Percentiles rank a stretch among this genome's conserved stretches.
These are phyloP conservation scores for Stomatorhinus walkeri DNA, from an alignment of 2,797 vertebrate genomes.

Conservation along the genomic window DNA sequence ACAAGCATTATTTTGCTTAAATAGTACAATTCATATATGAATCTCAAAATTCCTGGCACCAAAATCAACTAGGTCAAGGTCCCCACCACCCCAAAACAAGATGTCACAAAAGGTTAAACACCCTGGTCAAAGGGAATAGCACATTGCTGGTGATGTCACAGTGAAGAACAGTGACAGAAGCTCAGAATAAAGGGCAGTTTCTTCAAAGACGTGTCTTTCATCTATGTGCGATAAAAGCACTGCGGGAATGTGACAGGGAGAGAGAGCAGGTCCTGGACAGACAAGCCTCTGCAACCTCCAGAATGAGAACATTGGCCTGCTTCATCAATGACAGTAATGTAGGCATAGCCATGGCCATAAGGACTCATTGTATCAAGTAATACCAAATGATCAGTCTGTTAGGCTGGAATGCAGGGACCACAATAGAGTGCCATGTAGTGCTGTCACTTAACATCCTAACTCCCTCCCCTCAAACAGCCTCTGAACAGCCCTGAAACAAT, in stretches of 20 bases:
- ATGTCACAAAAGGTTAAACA: background rate
- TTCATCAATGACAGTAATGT: background rate
- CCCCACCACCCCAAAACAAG: background rate
- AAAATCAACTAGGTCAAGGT: background rate
- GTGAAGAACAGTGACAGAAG: conserved; percentile 15
- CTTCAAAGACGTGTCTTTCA: conserved; percentile 39
- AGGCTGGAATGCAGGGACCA: background rate
- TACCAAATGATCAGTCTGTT: background rate
- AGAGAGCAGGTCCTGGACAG: conserved; percentile 15
- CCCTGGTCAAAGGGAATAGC: background rate
- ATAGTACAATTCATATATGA: background rate
- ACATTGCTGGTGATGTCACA: conserved; percentile 8
- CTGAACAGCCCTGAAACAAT: conserved; percentile 33
- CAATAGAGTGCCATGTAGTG: background rate
- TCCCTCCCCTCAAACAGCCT: background rate
- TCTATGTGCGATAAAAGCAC: conserved; percentile 46
- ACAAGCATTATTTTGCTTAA: background rate
- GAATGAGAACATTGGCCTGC: background rate
- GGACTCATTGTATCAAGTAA: background rate
- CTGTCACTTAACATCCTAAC: background rate
- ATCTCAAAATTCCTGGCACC: background rate
- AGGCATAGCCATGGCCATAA: background rate
- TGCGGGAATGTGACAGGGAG: conserved; percentile 21
- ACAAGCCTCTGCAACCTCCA: conserved; percentile 18
- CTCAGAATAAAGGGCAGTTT: conserved; percentile 12